A percentile compares a stretch with the other conserved stretches of the same genome.
Conservation (phyloP, 2,113 vertebrate species). For the Etheostoma spectabile region DNA sequence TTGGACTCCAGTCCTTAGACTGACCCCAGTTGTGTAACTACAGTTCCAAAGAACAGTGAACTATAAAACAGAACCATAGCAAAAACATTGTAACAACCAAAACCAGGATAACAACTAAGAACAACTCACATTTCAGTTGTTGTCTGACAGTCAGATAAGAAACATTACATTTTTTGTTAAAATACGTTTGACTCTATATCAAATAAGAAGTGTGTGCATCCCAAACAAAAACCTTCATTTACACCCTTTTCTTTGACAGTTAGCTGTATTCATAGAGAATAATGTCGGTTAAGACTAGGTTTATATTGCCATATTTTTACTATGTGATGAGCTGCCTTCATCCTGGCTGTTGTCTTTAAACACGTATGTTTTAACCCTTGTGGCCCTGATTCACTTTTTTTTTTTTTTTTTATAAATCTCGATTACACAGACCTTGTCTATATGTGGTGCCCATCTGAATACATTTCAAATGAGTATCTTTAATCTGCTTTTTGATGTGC, state of each 20-base stretch:
- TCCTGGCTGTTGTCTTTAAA: background rate
- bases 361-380: background rate
- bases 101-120: background rate
- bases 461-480: background rate
- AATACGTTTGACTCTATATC: background rate
- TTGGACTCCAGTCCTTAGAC: background rate
- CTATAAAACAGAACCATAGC: background rate
- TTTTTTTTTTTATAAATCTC: too few relatives aligned
- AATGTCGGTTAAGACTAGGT: constrained; percentile 24
- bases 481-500: background rate
- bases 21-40: background rate
- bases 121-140: background rate
- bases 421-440: background rate
- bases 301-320: background rate
- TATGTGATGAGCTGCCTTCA: background rate
- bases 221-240: background rate
- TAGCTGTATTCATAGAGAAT: constrained; percentile 30
- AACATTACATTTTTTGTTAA: background rate
- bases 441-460: background rate
- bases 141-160: background rate
- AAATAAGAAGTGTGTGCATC: background rate
- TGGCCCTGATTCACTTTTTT: background rate
- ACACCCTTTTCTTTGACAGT: constrained; percentile 15
- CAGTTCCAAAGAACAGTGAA: background rate
- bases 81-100: background rate